Evolutionary conservation across 2,797 vertebrate genomes (phyloP).

Genomic region (Characodon lateralis): DNA sequence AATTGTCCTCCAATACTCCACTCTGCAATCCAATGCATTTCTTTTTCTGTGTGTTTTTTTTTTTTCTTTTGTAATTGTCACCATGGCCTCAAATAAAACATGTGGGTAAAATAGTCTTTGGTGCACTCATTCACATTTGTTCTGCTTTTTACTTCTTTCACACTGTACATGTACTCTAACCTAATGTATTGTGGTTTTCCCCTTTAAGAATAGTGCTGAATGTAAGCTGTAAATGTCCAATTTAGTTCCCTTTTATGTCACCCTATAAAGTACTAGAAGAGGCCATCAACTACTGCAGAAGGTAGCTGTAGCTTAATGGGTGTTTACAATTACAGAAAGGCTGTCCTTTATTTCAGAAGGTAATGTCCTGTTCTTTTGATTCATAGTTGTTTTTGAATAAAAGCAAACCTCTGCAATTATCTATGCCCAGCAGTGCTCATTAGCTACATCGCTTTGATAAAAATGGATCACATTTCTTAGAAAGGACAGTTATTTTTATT

Average conservation of each 20-base stretch:
- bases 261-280: constrained; percentile 13
- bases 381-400: constrained; percentile 7
- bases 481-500: neutral
- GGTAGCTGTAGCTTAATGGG: constrained; percentile 4
- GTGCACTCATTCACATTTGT: constrained; percentile 11
- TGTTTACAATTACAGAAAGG: constrained; percentile 3
- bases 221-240: constrained; percentile 13
- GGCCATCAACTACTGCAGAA: constrained; percentile 7
- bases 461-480: neutral
- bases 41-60: neutral
- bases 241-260: constrained; percentile 24
- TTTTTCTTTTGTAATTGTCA: neutral
- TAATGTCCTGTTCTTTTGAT: neutral
- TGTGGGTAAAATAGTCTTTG: neutral
- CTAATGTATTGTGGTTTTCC: constrained; percentile 16
- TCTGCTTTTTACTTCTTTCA: constrained; percentile 11
- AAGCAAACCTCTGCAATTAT: neutral
- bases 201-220: constrained; percentile 13
- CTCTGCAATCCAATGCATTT: neutral
- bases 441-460: neutral
- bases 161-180: constrained; percentile 1
- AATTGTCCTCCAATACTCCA: neutral
- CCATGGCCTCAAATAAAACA: constrained; percentile 1
- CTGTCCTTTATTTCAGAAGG: constrained; percentile 7
- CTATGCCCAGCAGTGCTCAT: neutral